These are phyloP conservation scores for Achatina immaculata DNA, from an alignment of 1,140 invertebrate genomes.

Conservation along the genomic window DNA sequence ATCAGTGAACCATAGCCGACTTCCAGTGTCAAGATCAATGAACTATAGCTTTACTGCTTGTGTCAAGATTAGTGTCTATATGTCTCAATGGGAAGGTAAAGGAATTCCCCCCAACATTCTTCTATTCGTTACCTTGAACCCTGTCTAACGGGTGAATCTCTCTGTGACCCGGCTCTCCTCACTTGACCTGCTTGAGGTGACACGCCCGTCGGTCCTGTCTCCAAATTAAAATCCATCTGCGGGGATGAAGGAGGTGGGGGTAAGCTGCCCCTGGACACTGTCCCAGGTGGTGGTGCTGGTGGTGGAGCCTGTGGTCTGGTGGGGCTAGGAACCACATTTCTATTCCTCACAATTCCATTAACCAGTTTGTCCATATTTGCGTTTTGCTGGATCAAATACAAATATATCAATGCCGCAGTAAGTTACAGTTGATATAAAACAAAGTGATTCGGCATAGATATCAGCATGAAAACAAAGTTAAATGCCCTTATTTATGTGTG, in stretches of 20 bases:
- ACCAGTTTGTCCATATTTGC: not conserved
- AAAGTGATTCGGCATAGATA: too few relatives aligned
- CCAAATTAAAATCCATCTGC: conserved; percentile 54
- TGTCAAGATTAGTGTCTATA: too few relatives aligned
- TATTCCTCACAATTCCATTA: conserved; percentile 5
- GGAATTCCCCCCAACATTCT: too few relatives aligned
- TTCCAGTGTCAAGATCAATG: too few relatives aligned
- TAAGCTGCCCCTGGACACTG: conserved; percentile 80
- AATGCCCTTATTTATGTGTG: too few relatives aligned
- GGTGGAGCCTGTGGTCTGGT: conserved; percentile 69
- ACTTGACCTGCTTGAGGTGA: conserved; percentile 4
- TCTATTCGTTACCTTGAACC: not conserved
- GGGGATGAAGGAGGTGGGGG: conserved; percentile 91
- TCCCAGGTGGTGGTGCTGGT: conserved; percentile 74
- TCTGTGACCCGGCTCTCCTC: not conserved
- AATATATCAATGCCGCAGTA: not conserved
- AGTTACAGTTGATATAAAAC: too few relatives aligned
- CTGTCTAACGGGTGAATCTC: not conserved
- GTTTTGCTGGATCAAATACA: not conserved
- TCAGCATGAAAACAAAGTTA: too few relatives aligned
- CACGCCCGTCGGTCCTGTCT: conserved; percentile 20
- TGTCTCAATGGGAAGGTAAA: too few relatives aligned
- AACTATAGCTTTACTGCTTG: too few relatives aligned
- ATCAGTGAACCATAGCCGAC: too few relatives aligned
- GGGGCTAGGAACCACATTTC: conserved; percentile 30